Evolutionary conservation across 2,797 vertebrate genomes (phyloP).

Genomic region (Pseudochromis fuscus): DNA sequence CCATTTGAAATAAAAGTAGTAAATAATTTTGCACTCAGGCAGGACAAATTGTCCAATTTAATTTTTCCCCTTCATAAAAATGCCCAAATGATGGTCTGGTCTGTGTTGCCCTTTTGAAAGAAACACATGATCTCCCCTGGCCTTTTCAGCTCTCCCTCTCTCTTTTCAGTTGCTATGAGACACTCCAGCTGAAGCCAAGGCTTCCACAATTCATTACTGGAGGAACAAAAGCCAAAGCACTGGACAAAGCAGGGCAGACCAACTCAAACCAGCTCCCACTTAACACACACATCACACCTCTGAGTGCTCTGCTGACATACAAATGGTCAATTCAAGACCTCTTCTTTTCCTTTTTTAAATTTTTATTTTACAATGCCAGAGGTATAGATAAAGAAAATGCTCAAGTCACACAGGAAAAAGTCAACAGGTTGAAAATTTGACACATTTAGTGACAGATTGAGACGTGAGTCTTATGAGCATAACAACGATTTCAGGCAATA

Average conservation of each 20-base stretch:
- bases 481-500: not conserved
- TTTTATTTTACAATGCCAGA: slow-evolving; percentile 44
- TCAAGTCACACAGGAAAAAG: slow-evolving; percentile 42
- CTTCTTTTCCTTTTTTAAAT: slow-evolving; percentile 48
- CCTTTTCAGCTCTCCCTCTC: slow-evolving; percentile 72
- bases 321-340: slow-evolving; percentile 75
- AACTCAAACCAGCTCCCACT: slow-evolving; percentile 82
- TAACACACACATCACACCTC: slow-evolving; percentile 84
- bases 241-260: slow-evolving; percentile 82
- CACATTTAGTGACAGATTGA: slow-evolving; percentile 50
- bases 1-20: slow-evolving; percentile 15
- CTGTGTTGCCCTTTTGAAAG: slow-evolving; percentile 64
- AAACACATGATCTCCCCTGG: slow-evolving; percentile 70
- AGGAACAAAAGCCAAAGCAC: slow-evolving; percentile 82
- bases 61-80: slow-evolving; percentile 44
- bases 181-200: slow-evolving; percentile 82
- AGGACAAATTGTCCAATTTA: slow-evolving; percentile 10
- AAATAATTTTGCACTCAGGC: slow-evolving; percentile 4
- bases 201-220: slow-evolving; percentile 84
- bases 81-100: slow-evolving; percentile 48
- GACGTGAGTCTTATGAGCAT: slow-evolving; percentile 1
- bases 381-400: slow-evolving; percentile 43
- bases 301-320: slow-evolving; percentile 74
- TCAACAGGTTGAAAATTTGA: slow-evolving; percentile 65
- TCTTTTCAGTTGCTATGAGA: slow-evolving; percentile 85